These are phyloP conservation scores for Ecliptopera silaceata DNA, from an alignment of 2,888 invertebrate genomes.

Conservation along the genomic window DNA sequence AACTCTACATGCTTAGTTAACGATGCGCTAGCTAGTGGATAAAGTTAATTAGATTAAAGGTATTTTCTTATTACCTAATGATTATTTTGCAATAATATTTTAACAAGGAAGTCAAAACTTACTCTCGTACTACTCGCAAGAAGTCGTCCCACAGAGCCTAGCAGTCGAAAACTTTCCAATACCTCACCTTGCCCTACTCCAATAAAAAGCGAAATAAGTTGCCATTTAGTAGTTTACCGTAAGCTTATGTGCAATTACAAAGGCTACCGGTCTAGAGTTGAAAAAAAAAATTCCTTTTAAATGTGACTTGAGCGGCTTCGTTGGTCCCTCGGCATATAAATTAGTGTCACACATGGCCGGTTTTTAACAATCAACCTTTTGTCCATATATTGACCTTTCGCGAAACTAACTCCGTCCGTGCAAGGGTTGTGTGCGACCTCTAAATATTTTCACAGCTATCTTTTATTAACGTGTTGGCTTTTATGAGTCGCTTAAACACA, in stretches of 20 bases:
- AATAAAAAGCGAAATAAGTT: slow-evolving; percentile 16
- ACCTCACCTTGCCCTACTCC: slow-evolving; percentile 33
- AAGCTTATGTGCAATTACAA: slow-evolving; percentile 13
- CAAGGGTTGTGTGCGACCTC: slow-evolving; percentile 39
- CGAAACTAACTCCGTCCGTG: slow-evolving; percentile 47
- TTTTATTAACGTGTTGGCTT: slow-evolving; percentile 39
- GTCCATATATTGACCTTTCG: slow-evolving; percentile 52
- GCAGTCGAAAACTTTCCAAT: slow-evolving; percentile 32
- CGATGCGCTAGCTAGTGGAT: too few species aligned
- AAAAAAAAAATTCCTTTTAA: slow-evolving; percentile 19
- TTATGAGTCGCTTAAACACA: slow-evolving; percentile 18
- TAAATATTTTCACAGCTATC: slow-evolving; percentile 42
- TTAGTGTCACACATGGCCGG: slow-evolving; percentile 49
- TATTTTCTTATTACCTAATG: background rate
- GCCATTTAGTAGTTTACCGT: slow-evolving; percentile 31
- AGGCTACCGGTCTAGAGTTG: slow-evolving; percentile 15
- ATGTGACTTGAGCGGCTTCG: slow-evolving; percentile 13
- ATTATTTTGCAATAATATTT: slow-evolving; percentile 1
- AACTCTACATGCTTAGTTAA: too few species aligned
- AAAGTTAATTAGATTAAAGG: too few species aligned
- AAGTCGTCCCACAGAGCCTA: slow-evolving; percentile 22
- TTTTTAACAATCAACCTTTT: slow-evolving; percentile 58
- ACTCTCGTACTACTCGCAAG: slow-evolving; percentile 13
- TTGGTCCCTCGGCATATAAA: slow-evolving; percentile 35
- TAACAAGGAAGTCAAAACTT: slow-evolving; percentile 20